Percentiles rank a stretch among this genome's conserved stretches.
phyloP scores from a whole-genome alignment of 2,113 vertebrate genomes.

The Tachycineta bicolor region DNA sequence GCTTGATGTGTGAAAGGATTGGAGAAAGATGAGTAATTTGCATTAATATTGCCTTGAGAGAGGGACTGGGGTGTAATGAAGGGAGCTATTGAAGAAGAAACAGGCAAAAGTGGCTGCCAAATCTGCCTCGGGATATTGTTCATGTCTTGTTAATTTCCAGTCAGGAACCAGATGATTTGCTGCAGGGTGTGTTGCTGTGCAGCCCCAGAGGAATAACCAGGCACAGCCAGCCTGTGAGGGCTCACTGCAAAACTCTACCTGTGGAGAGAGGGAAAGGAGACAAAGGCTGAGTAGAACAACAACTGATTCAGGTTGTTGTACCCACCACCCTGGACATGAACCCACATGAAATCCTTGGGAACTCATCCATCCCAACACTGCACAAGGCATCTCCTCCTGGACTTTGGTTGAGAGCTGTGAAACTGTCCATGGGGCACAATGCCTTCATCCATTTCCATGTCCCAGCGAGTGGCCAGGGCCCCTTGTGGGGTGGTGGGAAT shows the following conservation, averaged over 20 bases:
- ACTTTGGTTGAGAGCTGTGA: neutral
- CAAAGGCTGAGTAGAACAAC: accelerated
- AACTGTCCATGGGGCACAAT: neutral
- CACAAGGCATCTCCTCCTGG: neutral
- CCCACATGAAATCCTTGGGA: accelerated
- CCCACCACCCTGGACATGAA: neutral
- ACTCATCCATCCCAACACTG: neutral
- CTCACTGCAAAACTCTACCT: neutral
- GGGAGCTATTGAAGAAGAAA: neutral
- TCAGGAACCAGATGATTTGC: neutral
- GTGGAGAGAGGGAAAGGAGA: neutral
- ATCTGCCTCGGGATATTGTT: neutral
- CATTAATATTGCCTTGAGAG: neutral
- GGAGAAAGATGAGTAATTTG: neutral
- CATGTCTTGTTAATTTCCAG: neutral
- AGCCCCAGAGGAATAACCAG: neutral
- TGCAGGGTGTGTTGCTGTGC: accelerated
- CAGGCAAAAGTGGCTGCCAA: neutral
- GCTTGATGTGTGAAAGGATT: neutral
- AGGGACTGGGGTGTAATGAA: neutral
- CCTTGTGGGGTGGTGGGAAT: accelerated
- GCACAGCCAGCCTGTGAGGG: accelerated
- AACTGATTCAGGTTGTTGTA: neutral
- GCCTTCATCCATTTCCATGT: neutral
- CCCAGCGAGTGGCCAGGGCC: accelerated